phyloP scores from a whole-genome alignment of 2,113 vertebrate species.

The Festucalex cinctus region DNA sequence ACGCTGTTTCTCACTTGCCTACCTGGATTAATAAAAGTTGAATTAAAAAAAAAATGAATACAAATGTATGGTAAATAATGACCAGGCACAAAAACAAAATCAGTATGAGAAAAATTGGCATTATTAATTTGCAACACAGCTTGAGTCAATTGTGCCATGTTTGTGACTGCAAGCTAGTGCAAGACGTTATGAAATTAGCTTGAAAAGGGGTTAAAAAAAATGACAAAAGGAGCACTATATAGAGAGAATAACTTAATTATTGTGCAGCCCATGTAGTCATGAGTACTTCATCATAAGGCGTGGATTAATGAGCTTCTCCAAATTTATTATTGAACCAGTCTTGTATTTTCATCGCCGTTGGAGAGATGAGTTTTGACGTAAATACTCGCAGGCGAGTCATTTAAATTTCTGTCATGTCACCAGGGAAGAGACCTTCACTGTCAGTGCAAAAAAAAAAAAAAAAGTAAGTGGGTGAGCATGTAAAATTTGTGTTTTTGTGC shows the following conservation, averaged over 20 bases:
- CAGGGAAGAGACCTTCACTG: slow-evolving; percentile 6
- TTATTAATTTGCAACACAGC: too few species aligned
- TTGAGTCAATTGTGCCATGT: too few species aligned
- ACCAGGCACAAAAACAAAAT: too few species aligned
- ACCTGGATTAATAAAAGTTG: too few species aligned
- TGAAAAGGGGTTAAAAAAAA: too few species aligned
- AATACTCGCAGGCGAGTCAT: background rate
- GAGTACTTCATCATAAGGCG: background rate
- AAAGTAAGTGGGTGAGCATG: slow-evolving; percentile 4
- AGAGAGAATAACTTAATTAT: too few species aligned
- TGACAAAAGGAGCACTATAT: background rate
- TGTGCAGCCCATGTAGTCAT: background rate
- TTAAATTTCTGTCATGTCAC: background rate
- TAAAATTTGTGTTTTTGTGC: background rate
- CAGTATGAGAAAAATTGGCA: too few species aligned
- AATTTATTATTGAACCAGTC: background rate
- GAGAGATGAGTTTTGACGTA: background rate
- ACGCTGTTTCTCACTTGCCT: too few species aligned
- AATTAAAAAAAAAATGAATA: too few species aligned
- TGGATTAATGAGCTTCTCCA: background rate
- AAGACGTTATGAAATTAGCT: too few species aligned
- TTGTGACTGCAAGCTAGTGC: too few species aligned
- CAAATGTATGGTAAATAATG: too few species aligned
- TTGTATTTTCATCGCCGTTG: background rate
- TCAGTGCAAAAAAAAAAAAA: slow-evolving; percentile 18